Base-by-base conservation (phyloP, 1,140 invertebrate genomes). In the Pseudomyrmex pallidus region DNA sequence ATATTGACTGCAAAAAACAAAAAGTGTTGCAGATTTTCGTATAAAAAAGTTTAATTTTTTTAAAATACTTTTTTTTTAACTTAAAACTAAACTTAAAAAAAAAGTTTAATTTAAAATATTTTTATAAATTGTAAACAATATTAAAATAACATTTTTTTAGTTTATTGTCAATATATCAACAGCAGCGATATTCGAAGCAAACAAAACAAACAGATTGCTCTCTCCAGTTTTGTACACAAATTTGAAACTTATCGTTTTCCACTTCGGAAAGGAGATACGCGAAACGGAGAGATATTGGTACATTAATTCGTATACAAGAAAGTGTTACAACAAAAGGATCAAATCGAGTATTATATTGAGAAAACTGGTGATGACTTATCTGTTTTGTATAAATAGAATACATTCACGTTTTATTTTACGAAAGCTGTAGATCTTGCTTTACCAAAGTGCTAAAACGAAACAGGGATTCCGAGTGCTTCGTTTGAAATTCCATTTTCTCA, bases 401-500 rank as follows among this genome's bases (percentile, higher is more conserved):
- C 20, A 44, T 25, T 4, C 54, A 22, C 7, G 66, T 57, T 80
- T 61, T 80, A 61, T 80, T 20, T 35, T 35, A 70, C 66, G 44
- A 59, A 70, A 48, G 20, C 44, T 59, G 44, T 70, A 70, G 68
- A 12, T 72, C 54, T 70, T 59, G 20, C 54, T 44, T 22, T 12
- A 12, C 48, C 12, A 20, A 57, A 78, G 76, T 13, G 35, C n/a
- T 57, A 54, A 78, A 80, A 72, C 12, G 44, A 48, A 35, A 44
- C 20, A 62, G 54, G 46, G 48, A 13, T 77, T 68, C 20, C 46
- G 15, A 59, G 66, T 59, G 44, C 76, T 59, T 80, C 76, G 76
- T 80, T 80, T 80, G 76, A 80, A 80, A 80, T 80, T 80, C 66
- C 76, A 80, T 80, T 80, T 80, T 80, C 76, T 80, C 64, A 80